Conservation (phyloP, 2,113 vertebrate species). For the Pluvialis apricaria region DNA sequence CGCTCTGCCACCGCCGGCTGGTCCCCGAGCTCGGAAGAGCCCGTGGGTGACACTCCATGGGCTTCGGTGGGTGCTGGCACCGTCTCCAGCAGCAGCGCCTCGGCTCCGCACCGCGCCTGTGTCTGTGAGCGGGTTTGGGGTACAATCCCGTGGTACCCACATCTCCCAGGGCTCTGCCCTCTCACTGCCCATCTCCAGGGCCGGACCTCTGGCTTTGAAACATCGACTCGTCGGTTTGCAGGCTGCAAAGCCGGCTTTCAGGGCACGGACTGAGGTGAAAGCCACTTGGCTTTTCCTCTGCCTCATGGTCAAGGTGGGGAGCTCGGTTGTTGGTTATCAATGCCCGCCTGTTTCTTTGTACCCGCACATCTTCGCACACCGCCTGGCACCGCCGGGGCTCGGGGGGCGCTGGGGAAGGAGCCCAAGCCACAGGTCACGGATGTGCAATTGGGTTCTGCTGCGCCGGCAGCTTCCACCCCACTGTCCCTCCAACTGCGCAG, state of each 20-base stretch:
- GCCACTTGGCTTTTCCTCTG: background rate
- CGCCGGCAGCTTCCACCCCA: rapidly evolving
- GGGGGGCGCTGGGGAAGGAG: background rate
- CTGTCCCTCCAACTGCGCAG: background rate
- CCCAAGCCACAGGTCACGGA: background rate
- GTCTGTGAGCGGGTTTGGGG: background rate
- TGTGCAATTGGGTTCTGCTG: background rate
- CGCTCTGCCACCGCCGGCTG: background rate
- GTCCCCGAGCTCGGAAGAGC: background rate
- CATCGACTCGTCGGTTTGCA: rapidly evolving
- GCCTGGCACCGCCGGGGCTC: background rate
- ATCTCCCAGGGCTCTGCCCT: background rate
- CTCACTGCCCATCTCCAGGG: background rate
- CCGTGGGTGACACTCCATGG: rapidly evolving
- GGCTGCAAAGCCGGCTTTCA: background rate
- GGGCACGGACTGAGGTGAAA: rapidly evolving
- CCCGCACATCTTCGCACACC: background rate
- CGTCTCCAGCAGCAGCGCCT: background rate
- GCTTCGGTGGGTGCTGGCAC: background rate
- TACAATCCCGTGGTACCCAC: background rate
- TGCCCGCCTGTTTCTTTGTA: background rate
- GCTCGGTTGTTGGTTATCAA: rapidly evolving
- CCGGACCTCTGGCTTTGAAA: background rate
- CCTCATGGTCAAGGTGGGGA: background rate
- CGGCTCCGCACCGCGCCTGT: background rate